Base-by-base conservation (phyloP, 2,888 invertebrate species). In the Leistus spinibarbis region DNA sequence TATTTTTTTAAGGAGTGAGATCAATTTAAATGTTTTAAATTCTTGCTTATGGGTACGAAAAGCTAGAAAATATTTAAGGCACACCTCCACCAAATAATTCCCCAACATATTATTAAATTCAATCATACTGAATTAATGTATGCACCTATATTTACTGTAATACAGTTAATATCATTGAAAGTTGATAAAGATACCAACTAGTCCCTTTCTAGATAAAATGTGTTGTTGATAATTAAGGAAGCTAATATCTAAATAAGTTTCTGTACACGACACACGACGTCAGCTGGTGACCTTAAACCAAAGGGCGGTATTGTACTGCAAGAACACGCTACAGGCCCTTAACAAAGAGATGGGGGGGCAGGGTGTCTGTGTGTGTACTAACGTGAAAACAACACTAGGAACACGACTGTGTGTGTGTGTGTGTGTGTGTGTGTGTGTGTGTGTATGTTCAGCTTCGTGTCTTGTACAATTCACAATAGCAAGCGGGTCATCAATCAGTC, bases 401-500 rank as follows among this genome's bases (percentile, higher is more conserved):
- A 57, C 19, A 57, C 19, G 57, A 54, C 5, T 54, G 17, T 54
- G 54, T 5, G 1, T 2, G 17, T 60, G 17, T 60, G 3, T 19
- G 20, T 16, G 20, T 60, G 60, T 60, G 60, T 19, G 60, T 60
- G 60, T 19, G 19, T 19, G 60, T 60, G 60, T 60, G 60, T 60
- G 60, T 60, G 60, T 60, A 10, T 60, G 9, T 5, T 13, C 20
- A 20, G 60, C 60, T 60, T 60, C 22, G 60, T 60, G 17, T 60
- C 17, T 60, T 60, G 17, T 57, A 13, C 13, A 57, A 57, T 19
- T 60, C 60, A 60, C 60, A 60, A 60, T 60, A 60, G n/a, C 22
- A 54, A 13, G n/a, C 23, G n/a, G 13, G 23, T 64, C 64, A 64
- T 64, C 64, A 64, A 64, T 66, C 40, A 40, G 53, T 17, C 66